phyloP scores from a whole-genome alignment of 2,797 vertebrate species.

The Stomatorhinus walkeri region DNA sequence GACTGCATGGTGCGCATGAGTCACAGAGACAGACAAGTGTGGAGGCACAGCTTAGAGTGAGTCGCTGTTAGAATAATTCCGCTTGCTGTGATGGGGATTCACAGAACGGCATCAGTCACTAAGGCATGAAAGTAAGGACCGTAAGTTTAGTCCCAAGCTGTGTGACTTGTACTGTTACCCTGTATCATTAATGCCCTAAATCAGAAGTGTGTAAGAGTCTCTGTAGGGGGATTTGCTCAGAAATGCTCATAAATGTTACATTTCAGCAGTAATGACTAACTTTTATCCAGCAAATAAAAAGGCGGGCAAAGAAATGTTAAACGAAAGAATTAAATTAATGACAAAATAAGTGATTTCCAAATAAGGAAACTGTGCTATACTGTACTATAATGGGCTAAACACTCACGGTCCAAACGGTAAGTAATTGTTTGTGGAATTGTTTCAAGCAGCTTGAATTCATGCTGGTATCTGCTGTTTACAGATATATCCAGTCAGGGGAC shows the following conservation, averaged over 20 bases:
- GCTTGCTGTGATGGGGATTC: constrained; percentile 30
- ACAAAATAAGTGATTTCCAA: neutral
- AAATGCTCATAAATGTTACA: neutral
- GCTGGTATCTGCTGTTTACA: neutral
- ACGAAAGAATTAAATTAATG: neutral
- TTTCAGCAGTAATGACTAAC: neutral
- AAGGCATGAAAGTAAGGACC: neutral
- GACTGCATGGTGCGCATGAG: neutral
- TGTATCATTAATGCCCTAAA: neutral
- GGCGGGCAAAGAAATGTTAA: neutral
- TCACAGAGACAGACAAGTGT: constrained; percentile 11
- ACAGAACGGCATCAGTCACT: neutral
- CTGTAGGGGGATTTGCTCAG: neutral
- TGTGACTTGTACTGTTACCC: neutral
- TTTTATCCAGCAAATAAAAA: neutral
- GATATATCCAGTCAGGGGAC: neutral
- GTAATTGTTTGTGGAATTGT: neutral
- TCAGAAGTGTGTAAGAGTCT: neutral
- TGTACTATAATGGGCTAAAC: neutral
- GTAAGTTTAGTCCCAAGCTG: neutral
- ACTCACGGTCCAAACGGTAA: neutral
- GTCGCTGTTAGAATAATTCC: constrained; percentile 53
- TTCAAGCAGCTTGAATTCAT: neutral
- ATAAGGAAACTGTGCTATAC: neutral
- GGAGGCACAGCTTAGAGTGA: constrained; percentile 47